phyloP scores from a whole-genome alignment of 1,140 invertebrate species.

The Eciton burchellii region DNA sequence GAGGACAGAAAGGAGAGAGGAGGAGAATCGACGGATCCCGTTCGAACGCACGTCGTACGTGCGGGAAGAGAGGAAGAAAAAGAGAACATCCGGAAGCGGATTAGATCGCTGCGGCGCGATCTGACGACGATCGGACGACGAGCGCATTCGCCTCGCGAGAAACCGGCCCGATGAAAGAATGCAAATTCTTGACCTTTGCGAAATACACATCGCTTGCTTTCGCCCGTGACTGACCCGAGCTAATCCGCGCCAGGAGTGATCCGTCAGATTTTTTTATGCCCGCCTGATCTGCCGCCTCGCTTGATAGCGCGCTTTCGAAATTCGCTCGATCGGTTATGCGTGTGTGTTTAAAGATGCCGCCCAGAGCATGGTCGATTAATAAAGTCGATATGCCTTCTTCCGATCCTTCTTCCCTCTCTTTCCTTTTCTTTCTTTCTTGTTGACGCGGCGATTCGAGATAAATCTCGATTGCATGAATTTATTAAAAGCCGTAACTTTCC shows the following conservation, averaged over 20 bases:
- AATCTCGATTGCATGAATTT: neutral
- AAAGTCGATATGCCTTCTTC: constrained; percentile 2
- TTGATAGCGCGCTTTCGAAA: constrained; percentile 51
- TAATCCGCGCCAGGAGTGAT: neutral
- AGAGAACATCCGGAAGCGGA: constrained; percentile 10
- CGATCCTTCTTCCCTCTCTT: neutral
- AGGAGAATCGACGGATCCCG: no score
- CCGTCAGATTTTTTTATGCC: constrained; percentile 23
- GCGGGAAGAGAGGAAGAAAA: neutral
- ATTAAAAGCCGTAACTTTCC: neutral
- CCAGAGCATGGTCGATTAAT: neutral
- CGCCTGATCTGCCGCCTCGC: neutral
- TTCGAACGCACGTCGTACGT: no score
- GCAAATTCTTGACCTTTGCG: constrained; percentile 55
- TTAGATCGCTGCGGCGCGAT: neutral
- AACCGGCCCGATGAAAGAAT: constrained; percentile 49
- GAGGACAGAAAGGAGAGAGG: no score
- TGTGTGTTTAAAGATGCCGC: constrained; percentile 18
- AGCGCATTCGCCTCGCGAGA: neutral
- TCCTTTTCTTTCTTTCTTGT: neutral
- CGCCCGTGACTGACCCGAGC: constrained; percentile 32
- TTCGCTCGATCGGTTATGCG: constrained; percentile 17
- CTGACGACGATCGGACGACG: neutral
- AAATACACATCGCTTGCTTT: constrained; percentile 38
- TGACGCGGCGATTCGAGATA: neutral